Evolutionary conservation across 1,140 invertebrate genomes (phyloP).

Genomic region (Centruroides vittatus): DNA sequence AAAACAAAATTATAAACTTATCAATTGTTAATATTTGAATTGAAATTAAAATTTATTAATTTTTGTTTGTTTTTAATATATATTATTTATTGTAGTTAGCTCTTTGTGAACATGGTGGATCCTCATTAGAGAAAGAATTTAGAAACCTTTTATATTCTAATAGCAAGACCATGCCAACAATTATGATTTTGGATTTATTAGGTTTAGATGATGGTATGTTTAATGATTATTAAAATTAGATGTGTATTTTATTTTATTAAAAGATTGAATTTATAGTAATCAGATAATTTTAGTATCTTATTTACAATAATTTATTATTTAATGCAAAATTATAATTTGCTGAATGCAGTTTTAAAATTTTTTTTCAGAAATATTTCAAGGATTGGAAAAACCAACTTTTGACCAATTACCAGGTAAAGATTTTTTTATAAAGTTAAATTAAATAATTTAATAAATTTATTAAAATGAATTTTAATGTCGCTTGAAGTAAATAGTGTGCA

Average conservation of each 20-base stretch:
- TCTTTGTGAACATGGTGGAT: conserved; percentile 54
- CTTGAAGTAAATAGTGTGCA: no score
- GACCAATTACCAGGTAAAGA: conserved; percentile 22
- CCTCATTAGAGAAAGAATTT: conserved; percentile 69
- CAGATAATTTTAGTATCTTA: no score
- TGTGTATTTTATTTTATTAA: no score
- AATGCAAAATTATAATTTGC: background rate
- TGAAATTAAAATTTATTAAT: no score
- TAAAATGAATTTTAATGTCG: no score
- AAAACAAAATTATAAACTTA: no score
- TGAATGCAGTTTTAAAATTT: conserved; percentile 1
- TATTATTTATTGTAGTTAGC: conserved; percentile 37
- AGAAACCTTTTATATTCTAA: conserved; percentile 68
- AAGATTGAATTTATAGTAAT: no score
- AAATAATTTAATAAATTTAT: no score
- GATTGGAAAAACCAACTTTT: conserved; percentile 12
- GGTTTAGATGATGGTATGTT: conserved; percentile 60
- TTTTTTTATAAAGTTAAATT: no score
- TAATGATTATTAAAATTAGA: background rate
- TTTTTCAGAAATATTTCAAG: conserved; percentile 10
- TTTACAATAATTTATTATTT: no score
- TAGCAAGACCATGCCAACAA: conserved; percentile 69
- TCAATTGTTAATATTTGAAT: no score
- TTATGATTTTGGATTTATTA: conserved; percentile 69
- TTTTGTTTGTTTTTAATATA: no score